phyloP scores from a whole-genome alignment of 1,140 invertebrate genomes.

The Steinernema khuongi region DNA sequence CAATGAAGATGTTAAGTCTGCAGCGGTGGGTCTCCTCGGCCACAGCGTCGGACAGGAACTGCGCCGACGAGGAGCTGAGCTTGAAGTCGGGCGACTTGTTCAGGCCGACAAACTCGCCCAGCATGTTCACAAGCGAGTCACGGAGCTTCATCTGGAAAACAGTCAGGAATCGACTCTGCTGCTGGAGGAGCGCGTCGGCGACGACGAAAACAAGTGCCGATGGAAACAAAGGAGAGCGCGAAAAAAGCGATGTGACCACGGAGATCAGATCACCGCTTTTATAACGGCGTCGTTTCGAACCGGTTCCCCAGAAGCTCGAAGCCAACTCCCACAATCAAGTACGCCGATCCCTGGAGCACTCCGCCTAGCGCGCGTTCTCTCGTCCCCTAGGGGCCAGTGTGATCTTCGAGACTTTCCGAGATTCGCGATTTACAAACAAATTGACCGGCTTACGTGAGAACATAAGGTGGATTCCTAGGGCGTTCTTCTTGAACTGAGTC shows the following conservation, averaged over 20 bases:
- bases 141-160: background rate
- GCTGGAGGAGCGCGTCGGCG: background rate
- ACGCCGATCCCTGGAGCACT: background rate
- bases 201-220: background rate
- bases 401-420: too few species aligned
- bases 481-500: too few species aligned
- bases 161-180: background rate
- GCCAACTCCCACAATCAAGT: background rate
- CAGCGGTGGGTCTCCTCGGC: background rate
- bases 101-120: background rate
- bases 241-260: slow-evolving; percentile 15
- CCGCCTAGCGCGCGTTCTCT: background rate
- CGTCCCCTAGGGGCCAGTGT: too few species aligned
- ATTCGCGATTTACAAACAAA: too few species aligned
- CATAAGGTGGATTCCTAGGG: too few species aligned
- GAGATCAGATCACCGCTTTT: background rate
- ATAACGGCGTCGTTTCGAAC: background rate
- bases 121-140: slow-evolving; percentile 4
- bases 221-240: background rate
- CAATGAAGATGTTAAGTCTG: slow-evolving; percentile 5
- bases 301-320: slow-evolving; percentile 13
- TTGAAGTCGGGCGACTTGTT: slow-evolving; percentile 3
- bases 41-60: background rate
- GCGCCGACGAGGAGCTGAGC: background rate
- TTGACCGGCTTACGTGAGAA: too few species aligned